A percentile compares a stretch with the other conserved stretches of the same genome.
Evolutionary conservation across 2,888 invertebrate species (phyloP).

Genomic region (Hesperia comma): DNA sequence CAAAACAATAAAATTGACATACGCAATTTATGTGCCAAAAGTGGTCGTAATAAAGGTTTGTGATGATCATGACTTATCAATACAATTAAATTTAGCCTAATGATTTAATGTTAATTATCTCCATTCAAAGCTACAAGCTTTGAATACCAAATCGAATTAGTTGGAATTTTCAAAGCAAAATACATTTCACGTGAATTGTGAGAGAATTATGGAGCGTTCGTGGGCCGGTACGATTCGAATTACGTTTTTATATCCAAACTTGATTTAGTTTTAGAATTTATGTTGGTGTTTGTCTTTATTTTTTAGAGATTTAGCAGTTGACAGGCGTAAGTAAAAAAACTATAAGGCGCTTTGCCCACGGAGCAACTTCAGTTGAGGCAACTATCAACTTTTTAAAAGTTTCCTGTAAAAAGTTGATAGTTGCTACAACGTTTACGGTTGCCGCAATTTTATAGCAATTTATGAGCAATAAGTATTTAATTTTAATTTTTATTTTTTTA

Average conservation of each 20-base stretch:
- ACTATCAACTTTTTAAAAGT: too few relatives aligned
- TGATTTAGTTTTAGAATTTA: neutral
- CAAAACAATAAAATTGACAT: too few relatives aligned
- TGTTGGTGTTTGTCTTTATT: neutral
- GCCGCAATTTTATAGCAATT: too few relatives aligned
- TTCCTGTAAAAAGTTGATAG: too few relatives aligned
- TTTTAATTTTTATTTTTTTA: too few relatives aligned
- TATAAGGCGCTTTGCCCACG: too few relatives aligned
- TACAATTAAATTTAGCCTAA: neutral
- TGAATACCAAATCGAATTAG: slow-evolving; percentile 3
- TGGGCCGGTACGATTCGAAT: neutral
- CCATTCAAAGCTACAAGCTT: neutral
- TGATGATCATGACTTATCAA: neutral
- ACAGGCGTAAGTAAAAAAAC: too few relatives aligned
- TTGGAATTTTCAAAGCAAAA: slow-evolving; percentile 8
- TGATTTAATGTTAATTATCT: neutral
- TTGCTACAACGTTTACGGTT: too few relatives aligned
- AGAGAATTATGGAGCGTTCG: neutral
- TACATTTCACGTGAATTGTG: slow-evolving; percentile 5
- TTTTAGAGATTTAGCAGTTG: too few relatives aligned
- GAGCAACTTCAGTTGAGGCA: too few relatives aligned
- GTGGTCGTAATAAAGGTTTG: neutral
- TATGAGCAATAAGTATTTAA: too few relatives aligned
- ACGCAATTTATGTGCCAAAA: too few relatives aligned
- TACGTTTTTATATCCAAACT: neutral